Conservation (phyloP, 2,888 invertebrate species). For the Cerceris rybyensis region DNA sequence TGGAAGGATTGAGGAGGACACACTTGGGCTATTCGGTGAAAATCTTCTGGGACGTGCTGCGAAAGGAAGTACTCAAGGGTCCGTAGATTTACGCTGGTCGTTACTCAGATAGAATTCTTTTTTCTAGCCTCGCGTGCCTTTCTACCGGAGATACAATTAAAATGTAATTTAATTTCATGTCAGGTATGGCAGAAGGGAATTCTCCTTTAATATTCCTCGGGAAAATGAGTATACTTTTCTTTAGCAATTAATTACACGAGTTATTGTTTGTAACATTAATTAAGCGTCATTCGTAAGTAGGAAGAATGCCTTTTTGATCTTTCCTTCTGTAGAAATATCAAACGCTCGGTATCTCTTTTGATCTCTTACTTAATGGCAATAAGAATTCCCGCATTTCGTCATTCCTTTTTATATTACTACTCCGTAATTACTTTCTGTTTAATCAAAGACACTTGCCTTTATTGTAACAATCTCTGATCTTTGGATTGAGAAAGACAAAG, state of each 20-base stretch:
- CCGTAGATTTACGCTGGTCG: constrained; percentile 34
- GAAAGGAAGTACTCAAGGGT: constrained; percentile 41
- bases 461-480: no score
- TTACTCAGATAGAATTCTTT: constrained; percentile 14
- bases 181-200: constrained; percentile 11
- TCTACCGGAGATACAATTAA: constrained; percentile 29
- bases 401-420: constrained; percentile 26
- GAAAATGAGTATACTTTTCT: constrained; percentile 32
- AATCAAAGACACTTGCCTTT: no score
- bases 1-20: constrained; percentile 26
- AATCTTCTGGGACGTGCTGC: constrained; percentile 52
- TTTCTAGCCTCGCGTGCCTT: not conserved
- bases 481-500: no score
- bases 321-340: constrained; percentile 39
- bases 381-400: constrained; percentile 30
- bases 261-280: constrained; percentile 55
- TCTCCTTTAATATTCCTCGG: constrained; percentile 28
- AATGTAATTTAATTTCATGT: constrained; percentile 38
- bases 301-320: constrained; percentile 50
- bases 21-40: constrained; percentile 48
- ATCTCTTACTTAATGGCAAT: constrained; percentile 44
- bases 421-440: constrained; percentile 17
- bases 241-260: constrained; percentile 45
- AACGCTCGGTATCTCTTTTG: constrained; percentile 26
- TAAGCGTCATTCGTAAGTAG: constrained; percentile 49